Evolutionary conservation across 2,888 invertebrate species (phyloP).

Genomic region (Incurvaria masculella): DNA sequence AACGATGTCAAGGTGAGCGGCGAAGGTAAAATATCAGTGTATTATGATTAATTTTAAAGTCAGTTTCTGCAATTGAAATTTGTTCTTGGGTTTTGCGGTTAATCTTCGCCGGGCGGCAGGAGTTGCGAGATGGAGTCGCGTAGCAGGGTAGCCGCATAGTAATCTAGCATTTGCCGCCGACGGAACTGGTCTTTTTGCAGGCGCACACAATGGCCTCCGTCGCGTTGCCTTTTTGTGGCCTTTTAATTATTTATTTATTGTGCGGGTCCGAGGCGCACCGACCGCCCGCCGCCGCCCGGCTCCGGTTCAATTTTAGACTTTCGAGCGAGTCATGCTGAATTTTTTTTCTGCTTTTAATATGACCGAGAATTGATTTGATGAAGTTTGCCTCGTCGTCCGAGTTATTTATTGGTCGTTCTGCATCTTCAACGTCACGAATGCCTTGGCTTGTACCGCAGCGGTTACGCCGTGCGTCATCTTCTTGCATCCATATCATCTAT

Average conservation of each 20-base stretch:
- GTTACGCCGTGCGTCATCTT: too few species aligned
- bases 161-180: not conserved
- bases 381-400: not conserved
- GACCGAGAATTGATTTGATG: constrained; percentile 1
- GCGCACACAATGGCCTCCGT: constrained; percentile 13
- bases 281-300: constrained; percentile 23
- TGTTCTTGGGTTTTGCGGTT: not conserved
- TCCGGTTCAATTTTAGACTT: constrained; percentile 8
- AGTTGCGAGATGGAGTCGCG: too few species aligned
- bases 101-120: not conserved
- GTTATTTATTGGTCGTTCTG: not conserved
- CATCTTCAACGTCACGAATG: not conserved
- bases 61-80: not conserved
- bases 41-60: not conserved
- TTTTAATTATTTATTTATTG: constrained; percentile 40
- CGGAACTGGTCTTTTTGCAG: constrained; percentile 23
- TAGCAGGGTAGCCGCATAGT: not conserved
- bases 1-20: not conserved
- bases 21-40: not conserved
- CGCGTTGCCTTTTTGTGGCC: constrained; percentile 27
- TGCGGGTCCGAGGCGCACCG: constrained; percentile 10
- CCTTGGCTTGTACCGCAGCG: too few species aligned
- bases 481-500: too few species aligned
- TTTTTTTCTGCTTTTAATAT: not conserved
- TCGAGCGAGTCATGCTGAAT: not conserved